Evolutionary conservation across 2,113 vertebrate genomes (phyloP), one percentile per base, ranked within the genome.

Genomic region (Pantherophis guttatus): DNA sequence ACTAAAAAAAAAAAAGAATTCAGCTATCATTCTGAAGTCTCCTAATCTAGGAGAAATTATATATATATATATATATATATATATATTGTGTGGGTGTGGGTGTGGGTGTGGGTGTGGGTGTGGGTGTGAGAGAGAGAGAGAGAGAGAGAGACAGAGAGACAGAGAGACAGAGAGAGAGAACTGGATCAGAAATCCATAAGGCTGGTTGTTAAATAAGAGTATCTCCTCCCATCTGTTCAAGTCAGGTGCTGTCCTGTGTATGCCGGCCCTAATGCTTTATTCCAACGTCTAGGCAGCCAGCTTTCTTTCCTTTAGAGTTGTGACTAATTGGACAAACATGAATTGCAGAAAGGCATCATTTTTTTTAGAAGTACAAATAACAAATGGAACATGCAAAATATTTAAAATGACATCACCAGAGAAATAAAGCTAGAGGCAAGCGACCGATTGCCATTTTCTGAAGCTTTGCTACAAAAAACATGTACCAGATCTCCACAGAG

Each of bases 381-480:
- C 97, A 97, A 97, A 98, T 98, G 97, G 97, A 97, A 97, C 97
- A 97, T 53, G 98, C 96, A 96, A 98, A 98, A 96, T 98, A 98
- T 98, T 98, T 97, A 94, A 98, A 97, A 98, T 98, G 98, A 98
- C 98, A 98, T 98, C 98, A 98, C 97, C 97, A 96, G 96, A 96
- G 96, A 94, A 96, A 96, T 92, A 95, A 96, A 97, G 96, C 95
- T 95, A 95, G 96, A 97, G 96, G 91, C 96, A 59, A 96, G 92
- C 94, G 91, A 96, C 96, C 89, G 96, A 97, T 96, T 96, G 97
- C 97, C 94, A 17, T 95, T 97, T 92, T 94, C 92, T 5, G 97
- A 97, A 96, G 96, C 94, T 93, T 97, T 97, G 97, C 94, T 92
- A 97, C 97, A 94, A 53, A 97, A 92, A 94, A 97, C 96, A 96